Base-by-base conservation (phyloP, 2,888 invertebrate genomes). In the Hirtodrosophila histrioides region DNA sequence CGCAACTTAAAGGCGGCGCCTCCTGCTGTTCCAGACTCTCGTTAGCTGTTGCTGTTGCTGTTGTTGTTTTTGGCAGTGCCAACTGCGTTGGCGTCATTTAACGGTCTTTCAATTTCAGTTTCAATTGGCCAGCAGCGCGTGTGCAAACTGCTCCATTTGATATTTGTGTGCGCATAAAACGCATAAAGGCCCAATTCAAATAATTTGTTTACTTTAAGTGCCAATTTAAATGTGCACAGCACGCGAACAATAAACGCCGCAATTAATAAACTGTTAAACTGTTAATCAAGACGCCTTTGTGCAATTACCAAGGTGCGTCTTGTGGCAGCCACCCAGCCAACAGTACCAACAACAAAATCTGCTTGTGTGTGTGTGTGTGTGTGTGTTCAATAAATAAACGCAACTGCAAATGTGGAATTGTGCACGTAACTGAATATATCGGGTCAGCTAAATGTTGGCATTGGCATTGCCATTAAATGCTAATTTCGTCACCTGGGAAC, bases 201-300 rank as follows among this genome's bases (percentile, higher is more conserved):
- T 44, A 57, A 55, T 65, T 70, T 75, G 64, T 51, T 66, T 57
- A 70, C 24, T 41, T 64, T 46, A 53, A 69, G 50, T 62, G 53
- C 29, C 57, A 46, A 53, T 72, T 65, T 40, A 39, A 60, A 71
- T 53, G 76, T 56, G 63, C 54, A 31, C 64, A 72, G 55, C 75
- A 72, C 77, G 77, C 67, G 62, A 71, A 71, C 63, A 61, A 72
- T 76, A 76, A 75, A 67, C 68, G 61, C 56, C 33, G 24, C 44
- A 61, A 77, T 75, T 75, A 77, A 77, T 61, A 67, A 72, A 73
- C 68, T 62, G 69, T 72, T 61, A 67, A 72, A 73, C 68, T 62
- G 69, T 72, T 58, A 65, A 75, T 61, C 57, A 63, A 77, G 60
- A 71, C 56, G 41, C 37, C 33, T 40, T 37, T 40, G 12, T 41